Conservation (phyloP, 2,888 invertebrate species). For the Herminia tarsipennalis region DNA sequence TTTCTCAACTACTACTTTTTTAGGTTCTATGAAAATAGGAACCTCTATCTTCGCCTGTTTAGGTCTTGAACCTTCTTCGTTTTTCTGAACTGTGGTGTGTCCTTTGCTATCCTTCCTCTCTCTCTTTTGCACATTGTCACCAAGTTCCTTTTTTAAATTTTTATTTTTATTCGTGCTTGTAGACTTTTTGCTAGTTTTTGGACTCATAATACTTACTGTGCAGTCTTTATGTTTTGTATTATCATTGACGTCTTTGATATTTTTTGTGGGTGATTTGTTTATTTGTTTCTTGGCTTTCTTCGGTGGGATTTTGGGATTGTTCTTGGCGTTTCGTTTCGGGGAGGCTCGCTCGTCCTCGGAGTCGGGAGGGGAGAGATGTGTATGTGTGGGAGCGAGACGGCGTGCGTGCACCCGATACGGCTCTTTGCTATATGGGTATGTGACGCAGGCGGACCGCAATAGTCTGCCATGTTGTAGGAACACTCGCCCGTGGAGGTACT, state of each 20-base stretch:
- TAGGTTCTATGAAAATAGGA: constrained; percentile 35
- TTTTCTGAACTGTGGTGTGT: constrained; percentile 41
- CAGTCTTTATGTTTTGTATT: constrained; percentile 72
- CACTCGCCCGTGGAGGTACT: constrained; percentile 92
- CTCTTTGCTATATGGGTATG: constrained; percentile 77
- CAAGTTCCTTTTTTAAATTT: constrained; percentile 49
- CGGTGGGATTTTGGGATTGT: constrained; percentile 58
- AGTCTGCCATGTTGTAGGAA: constrained; percentile 90
- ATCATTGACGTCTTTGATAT: constrained; percentile 72
- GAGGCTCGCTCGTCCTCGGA: constrained; percentile 71
- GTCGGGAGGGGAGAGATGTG: constrained; percentile 63
- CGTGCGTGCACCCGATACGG: constrained; percentile 75
- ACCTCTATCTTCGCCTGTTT: constrained; percentile 63
- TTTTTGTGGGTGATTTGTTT: constrained; percentile 74
- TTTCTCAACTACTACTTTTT: constrained; percentile 46
- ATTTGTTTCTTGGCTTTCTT: constrained; percentile 70
- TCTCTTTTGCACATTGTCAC: constrained; percentile 38
- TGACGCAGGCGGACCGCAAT: constrained; percentile 88
- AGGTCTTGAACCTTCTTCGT: constrained; percentile 51
- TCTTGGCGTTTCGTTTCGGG: constrained; percentile 63
- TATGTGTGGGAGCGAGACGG: constrained; percentile 67
- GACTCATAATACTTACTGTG: constrained; percentile 52
- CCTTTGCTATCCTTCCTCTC: constrained; percentile 59
- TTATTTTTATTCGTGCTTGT: constrained; percentile 54
- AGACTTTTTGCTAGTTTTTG: constrained; percentile 57